These are phyloP conservation scores for Euthynnus affinis DNA, from an alignment of 2,797 vertebrate species.

Conservation along the genomic window DNA sequence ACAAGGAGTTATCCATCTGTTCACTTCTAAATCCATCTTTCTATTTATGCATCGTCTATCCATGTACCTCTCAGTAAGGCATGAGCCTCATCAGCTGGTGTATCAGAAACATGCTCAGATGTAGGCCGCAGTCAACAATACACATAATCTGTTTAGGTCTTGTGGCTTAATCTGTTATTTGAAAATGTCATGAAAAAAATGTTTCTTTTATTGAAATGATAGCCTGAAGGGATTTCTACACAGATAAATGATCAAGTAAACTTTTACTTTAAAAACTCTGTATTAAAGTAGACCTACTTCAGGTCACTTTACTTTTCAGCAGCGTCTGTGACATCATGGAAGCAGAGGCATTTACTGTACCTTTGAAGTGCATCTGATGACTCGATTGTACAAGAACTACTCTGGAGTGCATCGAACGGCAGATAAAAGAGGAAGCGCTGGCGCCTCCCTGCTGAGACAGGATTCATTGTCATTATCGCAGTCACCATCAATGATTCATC, in stretches of 20 bases:
- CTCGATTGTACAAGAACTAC: slow-evolving; percentile 27
- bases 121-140: slow-evolving; percentile 33
- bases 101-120: slow-evolving; percentile 30
- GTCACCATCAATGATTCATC: slow-evolving; percentile 43
- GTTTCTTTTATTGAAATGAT: slow-evolving; percentile 22
- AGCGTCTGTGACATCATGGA: slow-evolving; percentile 43
- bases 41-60: not conserved
- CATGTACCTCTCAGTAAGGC: slow-evolving; percentile 9
- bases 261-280: not conserved
- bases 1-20: not conserved
- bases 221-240: slow-evolving; percentile 14
- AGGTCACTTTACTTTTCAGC: slow-evolving; percentile 31
- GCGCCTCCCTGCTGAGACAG: slow-evolving; percentile 38
- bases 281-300: slow-evolving; percentile 31
- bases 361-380: slow-evolving; percentile 49
- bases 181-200: slow-evolving; percentile 9
- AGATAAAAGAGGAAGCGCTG: slow-evolving; percentile 50
- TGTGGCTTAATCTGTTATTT: slow-evolving; percentile 26
- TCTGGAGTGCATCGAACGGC: slow-evolving; percentile 4
- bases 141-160: slow-evolving; percentile 9
- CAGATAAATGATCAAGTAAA: slow-evolving; percentile 22
- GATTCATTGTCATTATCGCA: slow-evolving; percentile 23
- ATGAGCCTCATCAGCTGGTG: slow-evolving; percentile 18
- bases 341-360: slow-evolving; percentile 30
- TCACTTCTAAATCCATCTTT: slow-evolving; percentile 25